A percentile compares a stretch with the other conserved stretches of the same genome.
phyloP scores from a whole-genome alignment of 2,113 vertebrate species.

The Cyanoramphus novaezelandiae region DNA sequence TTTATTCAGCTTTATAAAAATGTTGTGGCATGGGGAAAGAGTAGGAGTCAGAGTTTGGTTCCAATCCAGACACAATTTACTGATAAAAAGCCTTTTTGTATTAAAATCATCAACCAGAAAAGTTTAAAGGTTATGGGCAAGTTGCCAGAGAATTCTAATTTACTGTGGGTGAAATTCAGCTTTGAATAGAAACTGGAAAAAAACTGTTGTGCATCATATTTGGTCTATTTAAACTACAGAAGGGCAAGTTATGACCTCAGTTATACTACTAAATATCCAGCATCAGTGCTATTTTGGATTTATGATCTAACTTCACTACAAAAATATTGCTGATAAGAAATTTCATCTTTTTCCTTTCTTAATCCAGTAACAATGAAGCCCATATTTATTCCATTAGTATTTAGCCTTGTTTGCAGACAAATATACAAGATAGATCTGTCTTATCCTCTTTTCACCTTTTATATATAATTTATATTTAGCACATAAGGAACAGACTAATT shows the following conservation, averaged over 20 bases:
- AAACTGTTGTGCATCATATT: not conserved
- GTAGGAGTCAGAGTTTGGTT: not conserved
- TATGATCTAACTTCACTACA: not conserved
- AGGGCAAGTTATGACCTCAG: not conserved
- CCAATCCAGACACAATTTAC: slow-evolving; percentile 5
- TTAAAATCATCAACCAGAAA: slow-evolving; percentile 33
- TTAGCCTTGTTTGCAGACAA: not conserved
- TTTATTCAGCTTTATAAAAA: slow-evolving; percentile 53
- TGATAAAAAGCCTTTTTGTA: slow-evolving; percentile 41
- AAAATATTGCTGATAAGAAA: not conserved
- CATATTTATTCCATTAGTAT: not conserved
- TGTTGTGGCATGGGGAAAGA: slow-evolving; percentile 33
- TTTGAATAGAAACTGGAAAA: not conserved
- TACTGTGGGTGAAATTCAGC: slow-evolving; percentile 27
- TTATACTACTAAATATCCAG: not conserved
- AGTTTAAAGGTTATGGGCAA: slow-evolving; percentile 28
- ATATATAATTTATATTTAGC: not conserved
- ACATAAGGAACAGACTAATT: not conserved
- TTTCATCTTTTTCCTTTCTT: not conserved
- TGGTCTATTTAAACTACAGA: not conserved
- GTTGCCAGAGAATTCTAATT: slow-evolving; percentile 36
- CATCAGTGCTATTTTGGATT: not conserved
- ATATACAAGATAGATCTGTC: not conserved
- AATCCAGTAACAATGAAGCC: not conserved
- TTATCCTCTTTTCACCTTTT: not conserved